Evolutionary conservation across 2,888 invertebrate genomes (phyloP).

Genomic region (Micoletzkya japonica): DNA sequence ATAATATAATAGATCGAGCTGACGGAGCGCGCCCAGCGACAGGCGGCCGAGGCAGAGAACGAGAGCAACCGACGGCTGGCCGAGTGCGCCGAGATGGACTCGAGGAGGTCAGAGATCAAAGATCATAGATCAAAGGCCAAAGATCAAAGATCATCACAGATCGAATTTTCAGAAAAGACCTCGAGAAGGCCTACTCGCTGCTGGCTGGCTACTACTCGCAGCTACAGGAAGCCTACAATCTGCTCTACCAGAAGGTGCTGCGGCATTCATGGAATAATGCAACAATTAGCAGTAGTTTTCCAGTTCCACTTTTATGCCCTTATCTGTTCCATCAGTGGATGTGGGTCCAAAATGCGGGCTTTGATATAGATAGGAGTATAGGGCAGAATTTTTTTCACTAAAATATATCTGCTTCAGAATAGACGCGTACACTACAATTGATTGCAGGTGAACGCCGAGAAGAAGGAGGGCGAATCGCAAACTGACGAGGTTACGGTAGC

Average conservation of each 20-base stretch:
- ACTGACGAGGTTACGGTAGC: no score
- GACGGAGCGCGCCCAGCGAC: constrained; percentile 42
- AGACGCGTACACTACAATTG: no score
- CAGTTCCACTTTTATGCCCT: no score
- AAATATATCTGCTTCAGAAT: no score
- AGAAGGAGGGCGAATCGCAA: constrained; percentile 3
- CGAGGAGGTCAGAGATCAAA: constrained; percentile 30
- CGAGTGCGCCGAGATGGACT: constrained; percentile 49
- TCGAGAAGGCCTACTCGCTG: constrained; percentile 48
- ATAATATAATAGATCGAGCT: constrained; percentile 36
- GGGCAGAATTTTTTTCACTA: no score
- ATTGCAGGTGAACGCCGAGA: no score
- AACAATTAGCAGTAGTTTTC: no score
- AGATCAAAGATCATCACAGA: neutral
- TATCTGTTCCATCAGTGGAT: no score
- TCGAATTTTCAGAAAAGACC: constrained; percentile 34
- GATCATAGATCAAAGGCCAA: neutral
- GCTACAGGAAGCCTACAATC: constrained; percentile 48
- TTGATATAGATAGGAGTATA: neutral
- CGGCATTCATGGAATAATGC: no score
- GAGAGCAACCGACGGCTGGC: constrained; percentile 48
- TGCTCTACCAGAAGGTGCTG: constrained; percentile 34
- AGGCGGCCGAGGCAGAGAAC: constrained; percentile 50
- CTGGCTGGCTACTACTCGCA: constrained; percentile 49
- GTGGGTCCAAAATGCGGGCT: neutral